These are phyloP conservation scores for Formica aserva DNA, from an alignment of 2,888 invertebrate species.

Conservation along the genomic window DNA sequence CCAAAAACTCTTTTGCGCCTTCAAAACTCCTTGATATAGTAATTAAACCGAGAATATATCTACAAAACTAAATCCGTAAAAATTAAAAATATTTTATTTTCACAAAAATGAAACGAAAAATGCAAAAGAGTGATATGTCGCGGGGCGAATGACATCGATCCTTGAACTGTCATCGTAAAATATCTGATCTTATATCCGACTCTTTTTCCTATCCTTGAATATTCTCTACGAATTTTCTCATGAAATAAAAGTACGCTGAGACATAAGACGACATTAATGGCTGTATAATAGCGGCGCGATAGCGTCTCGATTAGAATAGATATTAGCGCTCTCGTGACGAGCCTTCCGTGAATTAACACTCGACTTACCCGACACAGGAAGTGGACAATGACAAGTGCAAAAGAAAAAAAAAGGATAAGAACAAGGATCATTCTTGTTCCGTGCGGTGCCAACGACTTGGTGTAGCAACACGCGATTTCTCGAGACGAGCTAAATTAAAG, in stretches of 20 bases:
- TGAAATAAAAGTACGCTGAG: constrained; percentile 7
- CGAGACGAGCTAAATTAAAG: constrained; percentile 26
- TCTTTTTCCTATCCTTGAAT: neutral
- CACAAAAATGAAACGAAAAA: neutral
- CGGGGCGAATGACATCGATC: too few species aligned
- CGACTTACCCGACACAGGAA: constrained; percentile 47
- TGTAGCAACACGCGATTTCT: constrained; percentile 34
- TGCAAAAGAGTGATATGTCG: neutral
- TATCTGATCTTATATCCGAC: neutral
- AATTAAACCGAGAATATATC: neutral
- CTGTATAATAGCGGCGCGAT: constrained; percentile 40
- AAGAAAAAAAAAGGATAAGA: constrained; percentile 23
- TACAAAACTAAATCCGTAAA: neutral
- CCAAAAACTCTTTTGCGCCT: neutral
- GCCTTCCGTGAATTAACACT: constrained; percentile 53
- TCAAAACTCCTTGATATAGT: neutral
- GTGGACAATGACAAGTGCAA: constrained; percentile 51
- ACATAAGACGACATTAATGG: constrained; percentile 29
- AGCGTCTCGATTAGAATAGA: constrained; percentile 39
- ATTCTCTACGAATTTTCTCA: constrained; percentile 26
- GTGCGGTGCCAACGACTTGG: constrained; percentile 38
- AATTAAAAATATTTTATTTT: neutral
- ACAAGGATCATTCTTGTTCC: constrained; percentile 21
- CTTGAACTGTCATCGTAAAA: neutral
- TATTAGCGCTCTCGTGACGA: constrained; percentile 42